Percentiles rank a stretch among this genome's conserved stretches.
Conservation (phyloP, 2,888 invertebrate genomes). For the Eilema caniola region DNA sequence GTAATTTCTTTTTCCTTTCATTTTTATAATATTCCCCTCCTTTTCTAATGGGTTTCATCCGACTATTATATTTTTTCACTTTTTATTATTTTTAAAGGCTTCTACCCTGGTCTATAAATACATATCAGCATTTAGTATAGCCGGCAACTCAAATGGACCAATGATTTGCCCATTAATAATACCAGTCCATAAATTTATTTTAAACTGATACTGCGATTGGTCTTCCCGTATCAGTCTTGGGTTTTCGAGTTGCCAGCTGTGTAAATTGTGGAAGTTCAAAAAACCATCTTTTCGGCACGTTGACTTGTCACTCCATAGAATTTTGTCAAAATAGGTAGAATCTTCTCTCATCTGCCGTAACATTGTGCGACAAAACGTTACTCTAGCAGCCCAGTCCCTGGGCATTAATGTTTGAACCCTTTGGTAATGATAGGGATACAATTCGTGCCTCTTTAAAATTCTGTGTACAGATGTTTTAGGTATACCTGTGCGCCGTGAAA, state of each 20-base stretch:
- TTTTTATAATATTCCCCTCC: too few relatives aligned
- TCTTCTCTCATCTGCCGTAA: too few relatives aligned
- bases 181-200: conserved; percentile 8
- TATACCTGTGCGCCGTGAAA: neutral
- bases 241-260: neutral
- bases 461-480: neutral
- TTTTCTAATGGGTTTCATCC: too few relatives aligned
- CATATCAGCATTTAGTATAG: conserved; percentile 19
- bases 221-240: neutral
- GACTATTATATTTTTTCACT: too few relatives aligned
- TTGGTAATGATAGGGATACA: conserved; percentile 13
- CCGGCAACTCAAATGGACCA: conserved; percentile 31
- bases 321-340: too few relatives aligned
- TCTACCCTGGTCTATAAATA: too few relatives aligned
- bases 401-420: conserved; percentile 9
- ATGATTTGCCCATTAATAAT: conserved; percentile 21
- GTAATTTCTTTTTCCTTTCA: too few relatives aligned
- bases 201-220: neutral
- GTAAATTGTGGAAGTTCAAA: neutral
- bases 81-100: too few relatives aligned
- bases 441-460: conserved; percentile 11
- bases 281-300: neutral
- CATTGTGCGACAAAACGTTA: too few relatives aligned
- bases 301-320: neutral
- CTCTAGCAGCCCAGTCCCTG: too few relatives aligned